phyloP scores from a whole-genome alignment of 2,113 vertebrate species.

The Seriola rivoliana region DNA sequence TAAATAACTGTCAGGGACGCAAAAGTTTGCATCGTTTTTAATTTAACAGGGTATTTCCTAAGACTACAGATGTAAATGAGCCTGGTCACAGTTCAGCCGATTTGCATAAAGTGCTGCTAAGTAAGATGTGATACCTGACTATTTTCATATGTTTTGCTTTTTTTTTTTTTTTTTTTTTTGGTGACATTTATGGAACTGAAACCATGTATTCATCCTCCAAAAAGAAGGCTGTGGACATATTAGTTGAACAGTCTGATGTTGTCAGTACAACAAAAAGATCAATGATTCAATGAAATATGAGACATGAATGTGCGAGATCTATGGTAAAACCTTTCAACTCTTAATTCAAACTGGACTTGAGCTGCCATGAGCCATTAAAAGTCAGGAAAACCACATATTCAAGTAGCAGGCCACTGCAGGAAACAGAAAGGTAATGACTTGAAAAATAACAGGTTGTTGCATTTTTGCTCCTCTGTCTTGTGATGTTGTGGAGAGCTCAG shows the following conservation, averaged over 20 bases:
- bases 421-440: background rate
- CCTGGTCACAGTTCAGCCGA: background rate
- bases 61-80: no score
- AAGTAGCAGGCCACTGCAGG: background rate
- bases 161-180: background rate
- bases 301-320: background rate
- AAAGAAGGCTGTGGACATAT: background rate
- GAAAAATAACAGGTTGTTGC: background rate
- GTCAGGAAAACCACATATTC: background rate
- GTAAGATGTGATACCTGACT: background rate
- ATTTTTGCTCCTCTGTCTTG: background rate
- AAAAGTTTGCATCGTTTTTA: background rate
- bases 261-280: background rate
- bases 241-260: background rate
- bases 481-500: background rate
- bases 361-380: background rate
- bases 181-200: background rate
- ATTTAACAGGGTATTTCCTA: no score
- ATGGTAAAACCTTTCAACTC: background rate
- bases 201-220: background rate
- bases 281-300: background rate
- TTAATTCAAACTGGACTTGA: background rate
- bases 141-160: background rate
- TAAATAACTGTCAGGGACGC: background rate
- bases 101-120: conserved; percentile 1